Evolutionary conservation across 2,888 invertebrate species (phyloP).

Genomic region (Latrodectus hesperus): DNA sequence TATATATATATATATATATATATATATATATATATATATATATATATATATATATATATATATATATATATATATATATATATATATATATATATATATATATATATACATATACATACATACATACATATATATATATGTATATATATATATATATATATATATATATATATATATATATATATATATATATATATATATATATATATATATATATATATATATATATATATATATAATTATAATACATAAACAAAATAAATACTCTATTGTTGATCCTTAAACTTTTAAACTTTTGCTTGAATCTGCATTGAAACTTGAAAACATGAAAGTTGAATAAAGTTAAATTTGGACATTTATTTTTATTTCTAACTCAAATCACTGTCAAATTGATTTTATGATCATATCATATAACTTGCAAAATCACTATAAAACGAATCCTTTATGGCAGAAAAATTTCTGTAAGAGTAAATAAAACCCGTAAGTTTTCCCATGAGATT

Average conservation of each 20-base stretch:
- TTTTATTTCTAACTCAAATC: too few relatives aligned
- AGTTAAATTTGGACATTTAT: too few relatives aligned
- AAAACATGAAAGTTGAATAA: too few relatives aligned
- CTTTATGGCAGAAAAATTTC: too few relatives aligned
- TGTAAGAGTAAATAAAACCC: not conserved
- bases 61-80: not conserved
- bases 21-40: not conserved
- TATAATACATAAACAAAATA: too few relatives aligned
- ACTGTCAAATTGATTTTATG: too few relatives aligned
- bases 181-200: constrained; percentile 1
- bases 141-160: not conserved
- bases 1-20: not conserved
- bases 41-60: constrained; percentile 1
- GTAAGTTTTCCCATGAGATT: not conserved
- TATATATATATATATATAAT: not conserved
- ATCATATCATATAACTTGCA: too few relatives aligned
- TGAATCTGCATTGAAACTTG: too few relatives aligned
- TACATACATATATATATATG: not conserved
- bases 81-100: not conserved
- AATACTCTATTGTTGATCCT: too few relatives aligned
- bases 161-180: not conserved
- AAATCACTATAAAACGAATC: too few relatives aligned
- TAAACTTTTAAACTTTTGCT: too few relatives aligned
- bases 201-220: constrained; percentile 1
- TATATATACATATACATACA: not conserved